Conservation (phyloP, 1,140 invertebrate genomes). For the Zophobas morio region DNA sequence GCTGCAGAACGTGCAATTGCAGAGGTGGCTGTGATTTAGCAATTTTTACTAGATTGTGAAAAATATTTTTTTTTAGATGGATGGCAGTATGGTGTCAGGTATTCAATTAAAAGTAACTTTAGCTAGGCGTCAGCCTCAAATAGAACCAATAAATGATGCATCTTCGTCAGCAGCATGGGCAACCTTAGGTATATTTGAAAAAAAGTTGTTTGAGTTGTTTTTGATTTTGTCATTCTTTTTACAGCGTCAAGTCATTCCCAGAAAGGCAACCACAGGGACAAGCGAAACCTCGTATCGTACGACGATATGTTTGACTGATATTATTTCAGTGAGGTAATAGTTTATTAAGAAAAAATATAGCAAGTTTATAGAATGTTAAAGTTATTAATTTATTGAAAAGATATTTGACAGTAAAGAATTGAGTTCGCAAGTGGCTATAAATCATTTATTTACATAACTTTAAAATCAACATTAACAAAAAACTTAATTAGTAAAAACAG, state of each 20-base stretch:
- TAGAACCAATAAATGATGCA: conserved; percentile 84
- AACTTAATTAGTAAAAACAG: conserved; percentile 5
- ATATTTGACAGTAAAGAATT: conserved; percentile 6
- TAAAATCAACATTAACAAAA: conserved; percentile 27
- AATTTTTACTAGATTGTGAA: conserved; percentile 40
- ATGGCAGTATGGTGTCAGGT: conserved; percentile 85
- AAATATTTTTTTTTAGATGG: conserved; percentile 72
- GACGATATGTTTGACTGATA: conserved; percentile 72
- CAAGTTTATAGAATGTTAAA: conserved; percentile 10
- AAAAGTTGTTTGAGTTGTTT: background rate
- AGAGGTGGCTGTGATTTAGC: conserved; percentile 71
- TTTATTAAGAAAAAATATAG: conserved; percentile 36
- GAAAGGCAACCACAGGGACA: conserved; percentile 85
- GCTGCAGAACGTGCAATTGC: conserved; percentile 88
- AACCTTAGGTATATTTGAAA: conserved; percentile 74
- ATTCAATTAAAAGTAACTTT: conserved; percentile 86
- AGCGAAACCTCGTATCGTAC: conserved; percentile 79
- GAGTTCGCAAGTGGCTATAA: background rate
- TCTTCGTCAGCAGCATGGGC: conserved; percentile 86
- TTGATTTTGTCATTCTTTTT: conserved; percentile 42
- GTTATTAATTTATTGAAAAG: conserved; percentile 7
- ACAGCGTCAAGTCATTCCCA: conserved; percentile 84
- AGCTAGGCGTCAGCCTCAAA: conserved; percentile 85
- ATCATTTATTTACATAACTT: conserved; percentile 32
- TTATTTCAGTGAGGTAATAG: conserved; percentile 17